phyloP scores from a whole-genome alignment of 2,113 vertebrate species.

The Cochlearius cochlearius region DNA sequence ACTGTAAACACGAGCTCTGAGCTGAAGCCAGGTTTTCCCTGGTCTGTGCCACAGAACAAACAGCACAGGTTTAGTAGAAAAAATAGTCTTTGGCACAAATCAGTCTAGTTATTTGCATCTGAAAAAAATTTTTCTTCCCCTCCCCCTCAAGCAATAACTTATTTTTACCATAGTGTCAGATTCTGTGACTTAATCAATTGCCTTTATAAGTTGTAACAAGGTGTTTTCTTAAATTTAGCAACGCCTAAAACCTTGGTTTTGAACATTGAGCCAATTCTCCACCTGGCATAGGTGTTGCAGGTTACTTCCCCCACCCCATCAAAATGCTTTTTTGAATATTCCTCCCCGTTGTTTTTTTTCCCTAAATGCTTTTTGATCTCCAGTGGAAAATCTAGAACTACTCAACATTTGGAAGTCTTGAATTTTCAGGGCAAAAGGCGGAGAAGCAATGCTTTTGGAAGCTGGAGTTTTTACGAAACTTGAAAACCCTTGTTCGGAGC shows the following conservation, averaged over 20 bases:
- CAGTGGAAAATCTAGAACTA: background rate
- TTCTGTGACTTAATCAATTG: background rate
- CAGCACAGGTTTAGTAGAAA: background rate
- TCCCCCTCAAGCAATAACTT: background rate
- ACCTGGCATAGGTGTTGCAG: background rate
- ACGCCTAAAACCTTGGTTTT: background rate
- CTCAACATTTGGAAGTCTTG: background rate
- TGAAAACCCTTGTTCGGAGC: background rate
- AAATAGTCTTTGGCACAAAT: background rate
- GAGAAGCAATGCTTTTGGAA: background rate
- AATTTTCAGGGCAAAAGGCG: background rate
- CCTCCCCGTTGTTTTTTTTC: background rate
- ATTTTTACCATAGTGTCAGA: background rate
- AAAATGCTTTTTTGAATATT: background rate
- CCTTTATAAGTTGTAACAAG: background rate
- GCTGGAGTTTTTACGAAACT: background rate
- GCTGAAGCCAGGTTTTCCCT: background rate
- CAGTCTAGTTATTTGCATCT: background rate
- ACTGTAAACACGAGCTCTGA: background rate
- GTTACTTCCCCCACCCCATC: background rate
- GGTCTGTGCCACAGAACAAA: background rate
- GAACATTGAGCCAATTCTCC: background rate
- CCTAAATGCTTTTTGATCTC: background rate
- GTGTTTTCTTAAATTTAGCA: background rate
- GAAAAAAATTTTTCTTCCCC: background rate